These are phyloP conservation scores for Hippoglossus hippoglossus DNA, from an alignment of 2,797 vertebrate genomes.

Conservation along the genomic window DNA sequence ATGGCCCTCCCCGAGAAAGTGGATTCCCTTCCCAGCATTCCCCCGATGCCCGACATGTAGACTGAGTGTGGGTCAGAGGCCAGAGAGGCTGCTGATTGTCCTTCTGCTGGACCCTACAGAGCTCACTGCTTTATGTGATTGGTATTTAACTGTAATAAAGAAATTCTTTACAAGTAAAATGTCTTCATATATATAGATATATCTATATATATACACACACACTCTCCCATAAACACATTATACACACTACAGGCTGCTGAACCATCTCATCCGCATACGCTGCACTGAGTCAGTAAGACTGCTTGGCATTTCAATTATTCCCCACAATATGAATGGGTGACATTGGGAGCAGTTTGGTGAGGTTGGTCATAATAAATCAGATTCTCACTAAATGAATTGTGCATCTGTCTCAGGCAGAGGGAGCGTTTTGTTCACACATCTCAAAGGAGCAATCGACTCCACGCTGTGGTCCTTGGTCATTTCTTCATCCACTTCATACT, in stretches of 20 bases:
- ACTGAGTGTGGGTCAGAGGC: conserved; percentile 48
- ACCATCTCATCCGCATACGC: conserved; percentile 23
- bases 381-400: conserved; percentile 57
- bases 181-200: no score
- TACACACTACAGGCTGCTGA: conserved; percentile 8
- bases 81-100: conserved; percentile 50
- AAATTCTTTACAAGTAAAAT: conserved; percentile 2
- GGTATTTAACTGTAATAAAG: conserved; percentile 16
- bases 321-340: conserved; percentile 66
- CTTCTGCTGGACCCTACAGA: conserved; percentile 49
- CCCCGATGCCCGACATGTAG: conserved; percentile 51
- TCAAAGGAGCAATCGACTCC: conserved; percentile 23
- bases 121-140: conserved; percentile 44
- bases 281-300: conserved; percentile 43
- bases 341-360: conserved; percentile 57
- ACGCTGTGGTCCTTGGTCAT: conserved; percentile 39
- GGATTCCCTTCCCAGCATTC: conserved; percentile 65
- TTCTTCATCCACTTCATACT: conserved; percentile 12
- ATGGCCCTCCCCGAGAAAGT: conserved; percentile 51
- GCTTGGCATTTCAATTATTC: conserved; percentile 78
- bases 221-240: conserved; percentile 1
- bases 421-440: neutral
- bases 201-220: neutral
- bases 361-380: conserved; percentile 67
- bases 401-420: conserved; percentile 54